Percentiles rank a stretch among this genome's conserved stretches.
These are phyloP conservation scores for Melieria omissa DNA, from an alignment of 2,888 invertebrate species.

Conservation along the genomic window DNA sequence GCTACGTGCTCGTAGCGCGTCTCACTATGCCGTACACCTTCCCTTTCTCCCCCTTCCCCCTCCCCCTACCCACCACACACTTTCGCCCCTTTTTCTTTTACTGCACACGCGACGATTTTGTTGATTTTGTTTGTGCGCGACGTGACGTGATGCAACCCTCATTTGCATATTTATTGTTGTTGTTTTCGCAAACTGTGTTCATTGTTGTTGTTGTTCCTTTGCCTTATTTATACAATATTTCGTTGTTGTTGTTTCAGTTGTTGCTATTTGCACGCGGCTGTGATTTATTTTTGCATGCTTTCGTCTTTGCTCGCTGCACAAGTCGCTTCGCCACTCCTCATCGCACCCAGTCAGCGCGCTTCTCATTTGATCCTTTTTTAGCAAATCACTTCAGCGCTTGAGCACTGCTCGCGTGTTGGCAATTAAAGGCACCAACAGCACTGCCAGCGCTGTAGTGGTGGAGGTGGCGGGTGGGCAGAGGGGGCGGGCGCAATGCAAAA, in stretches of 20 bases:
- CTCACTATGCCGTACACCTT: too few species aligned
- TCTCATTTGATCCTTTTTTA: not conserved
- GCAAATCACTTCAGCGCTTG: not conserved
- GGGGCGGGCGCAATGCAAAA: not conserved
- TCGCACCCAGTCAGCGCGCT: not conserved
- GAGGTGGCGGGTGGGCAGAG: too few species aligned
- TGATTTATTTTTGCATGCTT: not conserved
- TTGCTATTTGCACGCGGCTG: not conserved
- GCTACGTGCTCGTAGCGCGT: too few species aligned
- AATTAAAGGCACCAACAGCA: too few species aligned
- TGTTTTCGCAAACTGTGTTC: not conserved
- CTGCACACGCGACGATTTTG: not conserved
- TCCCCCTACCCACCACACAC: too few species aligned
- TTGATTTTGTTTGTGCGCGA: not conserved
- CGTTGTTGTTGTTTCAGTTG: not conserved
- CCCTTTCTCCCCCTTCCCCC: too few species aligned
- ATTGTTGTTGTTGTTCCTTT: not conserved
- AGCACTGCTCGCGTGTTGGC: too few species aligned
- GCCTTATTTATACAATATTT: not conserved
- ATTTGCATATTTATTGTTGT: slow-evolving; percentile 19
- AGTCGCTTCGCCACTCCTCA: not conserved
- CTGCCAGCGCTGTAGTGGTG: too few species aligned
- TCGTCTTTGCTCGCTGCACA: not conserved
- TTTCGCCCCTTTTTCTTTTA: too few species aligned
- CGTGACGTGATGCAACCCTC: slow-evolving; percentile 20